Evolutionary conservation across 1,140 invertebrate genomes (phyloP).

Genomic region (Trichonephila clavata): DNA sequence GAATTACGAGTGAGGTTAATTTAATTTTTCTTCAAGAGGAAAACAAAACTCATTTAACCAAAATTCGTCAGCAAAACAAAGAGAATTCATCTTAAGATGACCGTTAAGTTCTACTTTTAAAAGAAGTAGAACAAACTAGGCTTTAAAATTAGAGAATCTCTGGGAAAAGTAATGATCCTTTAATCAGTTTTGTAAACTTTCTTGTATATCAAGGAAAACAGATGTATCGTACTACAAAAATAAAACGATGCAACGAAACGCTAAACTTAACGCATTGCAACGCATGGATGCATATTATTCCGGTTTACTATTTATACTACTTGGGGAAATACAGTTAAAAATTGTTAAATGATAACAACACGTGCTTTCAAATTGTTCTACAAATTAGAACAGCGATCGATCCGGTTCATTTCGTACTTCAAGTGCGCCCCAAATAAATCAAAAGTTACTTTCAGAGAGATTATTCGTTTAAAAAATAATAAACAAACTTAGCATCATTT

Average conservation of each 20-base stretch:
- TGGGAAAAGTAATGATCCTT: neutral
- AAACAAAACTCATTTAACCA: neutral
- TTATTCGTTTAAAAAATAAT: too few species aligned
- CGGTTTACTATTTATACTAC: conserved; percentile 3
- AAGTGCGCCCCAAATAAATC: neutral
- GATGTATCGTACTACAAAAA: neutral
- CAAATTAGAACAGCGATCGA: neutral
- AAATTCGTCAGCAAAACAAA: neutral
- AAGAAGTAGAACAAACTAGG: neutral
- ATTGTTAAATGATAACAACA: neutral
- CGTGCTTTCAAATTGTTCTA: neutral
- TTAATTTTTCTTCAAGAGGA: neutral
- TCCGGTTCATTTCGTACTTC: neutral
- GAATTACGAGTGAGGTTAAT: too few species aligned
- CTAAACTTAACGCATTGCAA: neutral
- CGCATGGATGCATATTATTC: neutral
- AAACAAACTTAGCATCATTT: too few species aligned
- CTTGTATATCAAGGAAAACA: neutral
- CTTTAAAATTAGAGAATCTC: neutral
- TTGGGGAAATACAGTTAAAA: neutral
- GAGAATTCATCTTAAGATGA: neutral
- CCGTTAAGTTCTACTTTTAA: neutral
- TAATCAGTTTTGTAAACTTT: conserved; percentile 4
- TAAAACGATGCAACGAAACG: neutral
- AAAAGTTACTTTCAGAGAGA: too few species aligned